These are phyloP conservation scores for Araneus ventricosus DNA, from an alignment of 1,140 invertebrate species.

Conservation along the genomic window DNA sequence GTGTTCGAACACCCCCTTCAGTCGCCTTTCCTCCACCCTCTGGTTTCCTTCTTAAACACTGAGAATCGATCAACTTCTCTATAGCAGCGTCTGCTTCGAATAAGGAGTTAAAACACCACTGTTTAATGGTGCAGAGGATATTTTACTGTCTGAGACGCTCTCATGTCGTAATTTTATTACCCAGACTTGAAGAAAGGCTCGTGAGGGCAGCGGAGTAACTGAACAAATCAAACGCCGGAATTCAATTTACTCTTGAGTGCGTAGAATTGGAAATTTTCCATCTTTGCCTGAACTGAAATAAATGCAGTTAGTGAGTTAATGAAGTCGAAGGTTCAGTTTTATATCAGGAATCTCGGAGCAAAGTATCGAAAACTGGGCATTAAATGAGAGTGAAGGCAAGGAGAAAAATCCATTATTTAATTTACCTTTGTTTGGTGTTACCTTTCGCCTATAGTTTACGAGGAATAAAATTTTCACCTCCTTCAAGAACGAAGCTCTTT, in stretches of 20 bases:
- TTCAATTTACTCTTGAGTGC: constrained; percentile 23
- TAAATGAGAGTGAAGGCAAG: neutral
- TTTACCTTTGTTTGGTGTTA: neutral
- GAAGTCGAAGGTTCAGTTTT: constrained; percentile 8
- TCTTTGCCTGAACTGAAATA: constrained; percentile 8
- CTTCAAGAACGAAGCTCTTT: neutral
- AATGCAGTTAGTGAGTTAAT: constrained; percentile 15
- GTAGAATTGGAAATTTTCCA: constrained; percentile 9
- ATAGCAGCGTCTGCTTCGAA: neutral
- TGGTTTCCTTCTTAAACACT: constrained; percentile 1
- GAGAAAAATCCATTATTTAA: neutral
- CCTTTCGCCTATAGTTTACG: neutral
- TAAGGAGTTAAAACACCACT: neutral
- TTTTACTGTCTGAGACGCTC: constrained; percentile 2
- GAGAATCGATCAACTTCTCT: constrained; percentile 9
- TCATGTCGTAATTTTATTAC: constrained; percentile 35
- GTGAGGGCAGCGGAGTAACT: neutral
- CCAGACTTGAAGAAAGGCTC: neutral
- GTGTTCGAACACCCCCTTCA: neutral
- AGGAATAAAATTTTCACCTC: neutral
- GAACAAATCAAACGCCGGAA: constrained; percentile 3
- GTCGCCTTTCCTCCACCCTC: neutral
- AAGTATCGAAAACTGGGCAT: constrained; percentile 13
- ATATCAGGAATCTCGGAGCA: neutral
- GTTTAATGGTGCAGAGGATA: constrained; percentile 13